Conservation (phyloP, 2,797 vertebrate species). For the Hoplostethus mediterraneus region DNA sequence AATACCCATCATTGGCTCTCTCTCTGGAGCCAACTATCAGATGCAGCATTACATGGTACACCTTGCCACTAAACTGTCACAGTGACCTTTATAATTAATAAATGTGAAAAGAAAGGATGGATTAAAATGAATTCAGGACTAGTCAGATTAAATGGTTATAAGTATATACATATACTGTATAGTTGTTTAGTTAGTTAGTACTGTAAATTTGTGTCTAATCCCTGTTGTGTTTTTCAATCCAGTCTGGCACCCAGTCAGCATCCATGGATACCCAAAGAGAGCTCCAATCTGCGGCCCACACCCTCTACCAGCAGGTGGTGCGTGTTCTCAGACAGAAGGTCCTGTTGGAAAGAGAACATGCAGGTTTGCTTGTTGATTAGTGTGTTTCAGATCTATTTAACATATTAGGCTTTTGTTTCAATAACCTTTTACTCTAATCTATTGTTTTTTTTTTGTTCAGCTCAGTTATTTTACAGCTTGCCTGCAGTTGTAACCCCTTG, state of each 20-base stretch:
- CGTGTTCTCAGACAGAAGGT: slow-evolving; percentile 82
- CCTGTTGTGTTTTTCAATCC: slow-evolving; percentile 33
- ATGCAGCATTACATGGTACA: slow-evolving; percentile 85
- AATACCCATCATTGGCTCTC: slow-evolving; percentile 76
- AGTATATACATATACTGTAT: too few species aligned
- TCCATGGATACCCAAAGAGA: slow-evolving; percentile 76
- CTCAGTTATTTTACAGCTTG: background rate
- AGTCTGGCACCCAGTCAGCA: slow-evolving; percentile 84
- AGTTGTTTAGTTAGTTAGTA: background rate
- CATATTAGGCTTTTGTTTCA: too few species aligned
- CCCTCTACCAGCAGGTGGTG: slow-evolving; percentile 87
- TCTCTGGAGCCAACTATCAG: slow-evolving; percentile 74
- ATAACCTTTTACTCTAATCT: too few species aligned
- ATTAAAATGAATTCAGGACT: slow-evolving; percentile 4
- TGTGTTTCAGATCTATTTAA: background rate
- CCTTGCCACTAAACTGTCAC: background rate
- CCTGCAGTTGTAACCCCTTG: background rate
- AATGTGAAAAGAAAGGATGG: background rate
- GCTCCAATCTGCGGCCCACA: slow-evolving; percentile 84
- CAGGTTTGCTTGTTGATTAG: slow-evolving; percentile 68
- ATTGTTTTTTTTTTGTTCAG: background rate
- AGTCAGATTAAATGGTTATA: background rate
- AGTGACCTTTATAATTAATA: slow-evolving; percentile 14
- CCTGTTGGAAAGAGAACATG: slow-evolving; percentile 76
- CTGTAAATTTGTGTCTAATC: background rate